These are phyloP conservation scores for Chaenogobius annularis DNA, from an alignment of 2,113 vertebrate species.

Conservation along the genomic window DNA sequence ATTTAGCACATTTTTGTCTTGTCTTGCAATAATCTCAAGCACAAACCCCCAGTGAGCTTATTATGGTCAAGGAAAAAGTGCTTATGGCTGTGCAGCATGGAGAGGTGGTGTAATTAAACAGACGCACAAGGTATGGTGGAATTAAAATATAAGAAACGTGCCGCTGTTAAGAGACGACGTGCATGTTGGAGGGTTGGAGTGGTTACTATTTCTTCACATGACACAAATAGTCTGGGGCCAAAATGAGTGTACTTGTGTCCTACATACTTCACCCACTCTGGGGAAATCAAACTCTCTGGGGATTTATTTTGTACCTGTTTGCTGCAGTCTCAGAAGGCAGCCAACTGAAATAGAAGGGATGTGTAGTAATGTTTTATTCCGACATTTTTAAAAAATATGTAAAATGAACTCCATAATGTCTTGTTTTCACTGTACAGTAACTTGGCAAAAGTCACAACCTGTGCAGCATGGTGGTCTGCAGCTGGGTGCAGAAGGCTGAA, in stretches of 20 bases:
- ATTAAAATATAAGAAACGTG: constrained; percentile 19
- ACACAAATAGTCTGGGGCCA: constrained; percentile 28
- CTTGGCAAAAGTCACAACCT: neutral
- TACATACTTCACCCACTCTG: constrained; percentile 67
- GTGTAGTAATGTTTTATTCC: neutral
- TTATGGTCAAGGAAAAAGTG: constrained; percentile 71
- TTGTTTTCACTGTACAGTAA: neutral
- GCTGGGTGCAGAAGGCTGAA: neutral
- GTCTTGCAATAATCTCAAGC: constrained; percentile 69
- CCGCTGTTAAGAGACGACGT: constrained; percentile 12
- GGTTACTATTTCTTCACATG: constrained; percentile 12
- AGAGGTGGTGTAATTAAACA: constrained; percentile 46
- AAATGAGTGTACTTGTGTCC: constrained; percentile 48
- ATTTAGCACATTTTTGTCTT: constrained; percentile 73
- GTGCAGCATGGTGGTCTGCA: no score
- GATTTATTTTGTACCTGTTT: constrained; percentile 48
- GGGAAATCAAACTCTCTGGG: constrained; percentile 54
- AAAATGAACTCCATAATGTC: neutral
- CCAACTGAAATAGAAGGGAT: constrained; percentile 11
- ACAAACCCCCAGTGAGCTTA: constrained; percentile 67
- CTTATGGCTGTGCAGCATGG: constrained; percentile 53
- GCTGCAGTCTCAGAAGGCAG: constrained; percentile 57
- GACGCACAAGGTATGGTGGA: constrained; percentile 41
- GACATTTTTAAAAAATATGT: neutral
- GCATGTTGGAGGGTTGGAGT: constrained; percentile 14